Percentiles rank a stretch among this genome's conserved stretches.
Conservation (phyloP, 2,888 invertebrate genomes). For the Trissonchulus latispiculum region DNA sequence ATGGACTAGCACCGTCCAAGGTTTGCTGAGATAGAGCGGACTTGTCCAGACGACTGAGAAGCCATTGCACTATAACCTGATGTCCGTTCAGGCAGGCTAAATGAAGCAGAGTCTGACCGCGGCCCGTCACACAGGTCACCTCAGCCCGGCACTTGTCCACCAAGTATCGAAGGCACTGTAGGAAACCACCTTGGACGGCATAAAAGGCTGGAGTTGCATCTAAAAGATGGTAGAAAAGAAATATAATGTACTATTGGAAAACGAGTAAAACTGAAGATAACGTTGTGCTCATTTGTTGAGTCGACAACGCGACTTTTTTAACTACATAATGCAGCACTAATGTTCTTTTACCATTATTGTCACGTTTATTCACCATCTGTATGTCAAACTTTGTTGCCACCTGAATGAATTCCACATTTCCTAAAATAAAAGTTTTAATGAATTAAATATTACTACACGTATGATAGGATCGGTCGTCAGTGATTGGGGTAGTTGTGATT, state of each 20-base stretch:
- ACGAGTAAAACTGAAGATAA: too few species aligned
- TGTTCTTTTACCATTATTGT: conserved; percentile 37
- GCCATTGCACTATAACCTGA: conserved; percentile 29
- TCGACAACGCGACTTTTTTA: background rate
- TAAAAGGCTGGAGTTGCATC: conserved; percentile 37
- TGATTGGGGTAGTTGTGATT: too few species aligned
- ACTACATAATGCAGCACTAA: too few species aligned
- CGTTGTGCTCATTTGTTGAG: too few species aligned
- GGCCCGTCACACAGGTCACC: conserved; percentile 30
- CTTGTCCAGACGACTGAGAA: conserved; percentile 24
- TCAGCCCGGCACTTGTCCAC: conserved; percentile 36
- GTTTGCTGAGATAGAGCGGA: conserved; percentile 34
- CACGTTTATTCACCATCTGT: conserved; percentile 33
- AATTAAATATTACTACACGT: too few species aligned
- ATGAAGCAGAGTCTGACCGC: conserved; percentile 38
- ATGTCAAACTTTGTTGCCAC: conserved; percentile 36
- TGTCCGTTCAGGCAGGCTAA: conserved; percentile 36
- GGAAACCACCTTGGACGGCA: conserved; percentile 36
- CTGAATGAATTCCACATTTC: conserved; percentile 37
- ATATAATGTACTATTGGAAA: too few species aligned
- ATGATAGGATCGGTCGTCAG: too few species aligned
- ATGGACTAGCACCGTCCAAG: conserved; percentile 34
- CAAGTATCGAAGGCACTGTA: conserved; percentile 33
- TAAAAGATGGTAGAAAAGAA: conserved; percentile 25
- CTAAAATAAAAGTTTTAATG: conserved; percentile 27